Evolutionary conservation across 2,888 invertebrate species (phyloP).

Genomic region (Orthosia incerta): DNA sequence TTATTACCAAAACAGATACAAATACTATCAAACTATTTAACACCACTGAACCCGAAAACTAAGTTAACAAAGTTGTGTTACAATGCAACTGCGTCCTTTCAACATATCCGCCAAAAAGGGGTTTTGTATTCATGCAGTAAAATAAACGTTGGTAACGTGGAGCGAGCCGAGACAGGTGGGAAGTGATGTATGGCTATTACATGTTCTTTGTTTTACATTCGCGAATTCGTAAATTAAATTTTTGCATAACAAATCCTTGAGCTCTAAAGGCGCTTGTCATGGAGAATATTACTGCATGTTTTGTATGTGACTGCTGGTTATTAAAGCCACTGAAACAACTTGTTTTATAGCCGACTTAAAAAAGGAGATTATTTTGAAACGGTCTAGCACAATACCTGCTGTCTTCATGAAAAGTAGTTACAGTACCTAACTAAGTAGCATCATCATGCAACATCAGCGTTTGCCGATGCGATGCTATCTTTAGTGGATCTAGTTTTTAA

Average conservation of each 20-base stretch:
- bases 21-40: background rate
- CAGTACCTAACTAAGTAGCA: background rate
- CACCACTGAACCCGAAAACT: conserved; percentile 12
- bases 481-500: background rate
- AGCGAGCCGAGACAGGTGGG: conserved; percentile 71
- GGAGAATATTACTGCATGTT: conserved; percentile 35
- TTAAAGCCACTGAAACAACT: background rate
- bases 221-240: conserved; percentile 66
- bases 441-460: no score
- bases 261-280: conserved; percentile 29
- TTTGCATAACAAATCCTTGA: conserved; percentile 49
- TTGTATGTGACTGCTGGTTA: background rate
- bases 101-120: conserved; percentile 48
- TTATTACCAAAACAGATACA: background rate
- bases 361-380: background rate
- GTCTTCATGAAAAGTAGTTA: no score
- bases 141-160: conserved; percentile 56
- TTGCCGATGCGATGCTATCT: no score
- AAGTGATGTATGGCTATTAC: conserved; percentile 75
- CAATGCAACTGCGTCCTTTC: conserved; percentile 32
- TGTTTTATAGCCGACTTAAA: background rate
- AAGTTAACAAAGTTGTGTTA: conserved; percentile 21
- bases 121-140: conserved; percentile 72
- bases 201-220: conserved; percentile 70
- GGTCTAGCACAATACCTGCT: background rate